Percentiles rank a stretch among this genome's conserved stretches.
phyloP scores from a whole-genome alignment of 1,140 invertebrate species.

The Drosophila gunungcola region DNA sequence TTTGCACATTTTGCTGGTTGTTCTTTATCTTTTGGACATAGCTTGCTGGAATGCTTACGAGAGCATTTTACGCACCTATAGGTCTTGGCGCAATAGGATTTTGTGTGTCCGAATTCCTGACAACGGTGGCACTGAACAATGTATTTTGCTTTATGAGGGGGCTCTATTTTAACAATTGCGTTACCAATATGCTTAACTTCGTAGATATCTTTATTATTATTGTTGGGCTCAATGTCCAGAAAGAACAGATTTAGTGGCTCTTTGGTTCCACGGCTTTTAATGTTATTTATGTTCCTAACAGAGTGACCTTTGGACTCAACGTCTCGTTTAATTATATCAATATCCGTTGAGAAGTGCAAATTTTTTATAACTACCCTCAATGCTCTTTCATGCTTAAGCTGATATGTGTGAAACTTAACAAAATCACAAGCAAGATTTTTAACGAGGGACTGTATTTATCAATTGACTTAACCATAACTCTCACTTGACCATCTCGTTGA shows the following conservation, averaged over 20 bases:
- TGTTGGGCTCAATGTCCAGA: not conserved
- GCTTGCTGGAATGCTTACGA: slow-evolving; percentile 62
- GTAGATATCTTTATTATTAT: not conserved
- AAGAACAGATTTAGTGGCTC: not conserved
- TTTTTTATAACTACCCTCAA: slow-evolving; percentile 33
- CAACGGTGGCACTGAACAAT: too few relatives aligned
- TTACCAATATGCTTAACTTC: not conserved
- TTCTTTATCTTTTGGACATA: slow-evolving; percentile 35
- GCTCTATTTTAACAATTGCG: not conserved
- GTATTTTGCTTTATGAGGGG: not conserved
- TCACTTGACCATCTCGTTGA: too few relatives aligned
- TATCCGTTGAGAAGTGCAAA: slow-evolving; percentile 48
- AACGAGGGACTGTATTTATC: not conserved
- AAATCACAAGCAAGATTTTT: not conserved
- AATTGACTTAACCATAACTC: not conserved
- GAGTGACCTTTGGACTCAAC: slow-evolving; percentile 27
- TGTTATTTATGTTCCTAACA: not conserved
- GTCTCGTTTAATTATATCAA: slow-evolving; percentile 38
- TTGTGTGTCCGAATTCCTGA: too few relatives aligned
- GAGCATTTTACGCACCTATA: slow-evolving; percentile 83
- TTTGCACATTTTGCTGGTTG: slow-evolving; percentile 68
- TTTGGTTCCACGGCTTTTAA: too few relatives aligned
- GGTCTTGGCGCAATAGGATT: too few relatives aligned
- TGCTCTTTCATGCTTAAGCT: slow-evolving; percentile 4
- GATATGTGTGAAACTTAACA: not conserved